Conservation (phyloP, 2,113 vertebrate genomes). For the Saccopteryx leptura region DNA sequence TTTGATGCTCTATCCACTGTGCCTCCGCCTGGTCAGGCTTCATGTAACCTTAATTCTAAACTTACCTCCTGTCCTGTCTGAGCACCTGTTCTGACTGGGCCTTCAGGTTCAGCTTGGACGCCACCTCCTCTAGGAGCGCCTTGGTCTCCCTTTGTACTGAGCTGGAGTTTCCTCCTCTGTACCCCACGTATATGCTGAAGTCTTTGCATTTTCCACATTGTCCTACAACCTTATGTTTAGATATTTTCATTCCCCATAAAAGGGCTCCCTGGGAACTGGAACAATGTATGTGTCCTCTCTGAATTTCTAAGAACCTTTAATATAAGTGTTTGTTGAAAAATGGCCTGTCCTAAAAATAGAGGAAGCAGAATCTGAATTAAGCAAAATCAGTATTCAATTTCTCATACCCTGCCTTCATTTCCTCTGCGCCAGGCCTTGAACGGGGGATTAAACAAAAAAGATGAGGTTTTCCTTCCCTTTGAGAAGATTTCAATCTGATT, state of each 20-base stretch:
- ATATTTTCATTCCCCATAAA: background rate
- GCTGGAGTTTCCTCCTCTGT: background rate
- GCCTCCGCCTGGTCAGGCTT: too few species aligned
- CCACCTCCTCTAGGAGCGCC: background rate
- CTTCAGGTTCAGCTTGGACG: background rate
- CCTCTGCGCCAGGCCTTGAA: background rate
- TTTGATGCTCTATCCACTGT: too few species aligned
- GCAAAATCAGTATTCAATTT: background rate
- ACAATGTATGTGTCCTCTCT: background rate
- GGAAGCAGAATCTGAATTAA: background rate
- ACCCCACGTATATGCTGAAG: background rate
- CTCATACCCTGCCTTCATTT: background rate
- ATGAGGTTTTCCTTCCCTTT: background rate
- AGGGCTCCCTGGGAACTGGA: background rate
- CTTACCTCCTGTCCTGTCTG: background rate
- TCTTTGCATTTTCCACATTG: background rate
- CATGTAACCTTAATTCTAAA: background rate
- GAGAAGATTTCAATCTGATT: background rate
- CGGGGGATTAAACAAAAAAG: constrained; percentile 5
- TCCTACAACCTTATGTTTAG: background rate
- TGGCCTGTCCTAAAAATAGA: background rate
- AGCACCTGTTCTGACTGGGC: background rate
- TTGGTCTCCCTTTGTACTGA: background rate
- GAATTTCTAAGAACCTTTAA: background rate
- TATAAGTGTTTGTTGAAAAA: background rate